Evolutionary conservation across 2,797 vertebrate genomes (phyloP), one percentile per base, ranked within the genome.

Genomic region (Aeoliscus strigatus): DNA sequence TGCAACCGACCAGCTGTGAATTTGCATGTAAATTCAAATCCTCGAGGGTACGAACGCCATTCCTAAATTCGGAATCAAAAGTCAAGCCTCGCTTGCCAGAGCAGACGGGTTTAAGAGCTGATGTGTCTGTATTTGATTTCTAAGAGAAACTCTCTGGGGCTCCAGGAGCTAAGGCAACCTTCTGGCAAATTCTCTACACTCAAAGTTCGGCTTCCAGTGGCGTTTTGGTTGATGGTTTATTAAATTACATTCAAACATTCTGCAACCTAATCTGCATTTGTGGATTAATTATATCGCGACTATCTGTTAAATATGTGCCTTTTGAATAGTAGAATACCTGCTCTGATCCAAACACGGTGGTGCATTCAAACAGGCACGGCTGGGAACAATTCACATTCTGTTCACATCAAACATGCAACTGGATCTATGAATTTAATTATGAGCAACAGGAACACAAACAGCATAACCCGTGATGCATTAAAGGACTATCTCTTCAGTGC

Each of bases 11-110:
- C 73, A 82, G 68, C 56, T 80, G 65, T 70, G 72, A 50, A 79
- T 77, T 75, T 82, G 72, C 66, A 83, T 79, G 61, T 63, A 66
- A 81, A 84, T 76, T 45, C 49, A 72, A 73, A 74, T 70, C 40
- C 65, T 73, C 61, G 36, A 42, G 65, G 65, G 70, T 77, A 68
- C 63, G 14, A 28, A 47, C 66, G 55, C 61, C 69, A 68, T 46
- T 67, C 59, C 46, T 43, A 34, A 71, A 62, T 74, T 75, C 62
- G 40, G 42, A 70, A 58, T 74, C 39, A 53, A 57, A 74, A 70
- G 44, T 65, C 14, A 23, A 50, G 32, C 44, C 18, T 45, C 25
- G 18, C 47, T 72, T 59, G 57, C 39, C 25, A 32, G 38, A 50
- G 53, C 2, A 15, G 17, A 14, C 2, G 28, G 56, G 66, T 73